Evolutionary conservation across 2,888 invertebrate genomes (phyloP).

Genomic region (Deilephila elpenor): DNA sequence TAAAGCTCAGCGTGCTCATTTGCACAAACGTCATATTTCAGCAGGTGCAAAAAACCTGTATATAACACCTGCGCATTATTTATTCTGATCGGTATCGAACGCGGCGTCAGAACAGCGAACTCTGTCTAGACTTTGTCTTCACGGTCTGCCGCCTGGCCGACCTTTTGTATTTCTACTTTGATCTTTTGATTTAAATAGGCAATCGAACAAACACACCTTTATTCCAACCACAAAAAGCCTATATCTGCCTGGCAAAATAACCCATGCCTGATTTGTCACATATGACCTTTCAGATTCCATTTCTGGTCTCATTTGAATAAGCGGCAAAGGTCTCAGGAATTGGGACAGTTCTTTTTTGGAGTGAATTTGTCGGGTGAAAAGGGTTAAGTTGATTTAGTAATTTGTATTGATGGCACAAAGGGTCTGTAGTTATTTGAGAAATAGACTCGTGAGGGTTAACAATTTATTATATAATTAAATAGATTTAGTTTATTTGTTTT

Average conservation of each 20-base stretch:
- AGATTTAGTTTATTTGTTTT: too few species aligned
- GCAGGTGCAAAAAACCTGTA: slow-evolving; percentile 31
- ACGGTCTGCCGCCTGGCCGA: slow-evolving; percentile 39
- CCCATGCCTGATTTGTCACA: slow-evolving; percentile 27
- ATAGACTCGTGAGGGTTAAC: neutral
- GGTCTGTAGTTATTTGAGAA: slow-evolving; percentile 9
- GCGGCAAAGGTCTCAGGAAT: slow-evolving; percentile 28
- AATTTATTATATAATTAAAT: too few species aligned
- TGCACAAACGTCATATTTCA: slow-evolving; percentile 8
- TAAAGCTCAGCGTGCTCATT: neutral
- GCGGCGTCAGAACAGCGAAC: slow-evolving; percentile 15
- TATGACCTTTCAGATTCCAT: slow-evolving; percentile 28
- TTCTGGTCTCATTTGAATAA: slow-evolving; percentile 32
- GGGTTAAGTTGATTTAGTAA: slow-evolving; percentile 22
- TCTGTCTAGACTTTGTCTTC: slow-evolving; percentile 36
- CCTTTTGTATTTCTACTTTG: slow-evolving; percentile 35
- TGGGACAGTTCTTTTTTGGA: slow-evolving; percentile 23
- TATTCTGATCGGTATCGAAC: slow-evolving; percentile 26
- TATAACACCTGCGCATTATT: slow-evolving; percentile 20
- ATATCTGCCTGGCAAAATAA: neutral
- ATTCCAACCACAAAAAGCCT: neutral
- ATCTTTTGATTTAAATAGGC: slow-evolving; percentile 30
- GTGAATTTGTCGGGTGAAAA: slow-evolving; percentile 11
- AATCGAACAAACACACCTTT: neutral
- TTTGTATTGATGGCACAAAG: slow-evolving; percentile 26